Base-by-base conservation (phyloP, 2,888 invertebrate species). In the Lasioglossum figueresi region DNA sequence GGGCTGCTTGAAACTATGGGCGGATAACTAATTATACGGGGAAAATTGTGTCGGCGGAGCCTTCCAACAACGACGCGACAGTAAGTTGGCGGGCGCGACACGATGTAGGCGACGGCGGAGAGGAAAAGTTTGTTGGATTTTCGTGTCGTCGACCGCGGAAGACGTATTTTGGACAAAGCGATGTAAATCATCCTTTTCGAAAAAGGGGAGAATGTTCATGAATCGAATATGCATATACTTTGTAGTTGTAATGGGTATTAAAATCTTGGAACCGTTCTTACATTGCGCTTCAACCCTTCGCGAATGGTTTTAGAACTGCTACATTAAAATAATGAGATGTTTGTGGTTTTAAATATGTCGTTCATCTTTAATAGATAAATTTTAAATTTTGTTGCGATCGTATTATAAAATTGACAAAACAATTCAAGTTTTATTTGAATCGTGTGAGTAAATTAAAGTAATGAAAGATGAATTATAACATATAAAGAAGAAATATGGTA, bases 11-110 rank as follows among this genome's bases (percentile, higher is more conserved):
- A 63, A 43, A 76, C 63, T 76, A 45, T 19, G 43, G 59, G 45
- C 45, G 63, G 23, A 12, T 63, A 76, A 76, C 76, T 76, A 66
- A 76, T 76, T 76, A 76, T 43, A 76, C 76, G 63, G 34, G 31
- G 76, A 14, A 68, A 45, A 23, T 63, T 14, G 63, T 14, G 76
- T 34, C 31, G 63, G 59, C 19, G 37, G 40, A n/a, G 40, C 40
- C 40, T 75, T 59, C 40, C 43, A 75, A 75, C 75, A 40, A 40
- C 40, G 59, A 19, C 75, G 31, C 63, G 76, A 63, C 40, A 66
- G 43, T 31, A 4, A 63, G 76, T 31, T 75, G 59, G 59, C n/a
- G 31, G 23, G 34, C 34, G 37, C 31, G 66, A 66, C 66, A 66
- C n/a, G 76, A n/a, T 31, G 43, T 43, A 43, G 34, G 27, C 52